Base-by-base conservation (phyloP, 2,888 invertebrate genomes). In the Hymenopus coronatus region DNA sequence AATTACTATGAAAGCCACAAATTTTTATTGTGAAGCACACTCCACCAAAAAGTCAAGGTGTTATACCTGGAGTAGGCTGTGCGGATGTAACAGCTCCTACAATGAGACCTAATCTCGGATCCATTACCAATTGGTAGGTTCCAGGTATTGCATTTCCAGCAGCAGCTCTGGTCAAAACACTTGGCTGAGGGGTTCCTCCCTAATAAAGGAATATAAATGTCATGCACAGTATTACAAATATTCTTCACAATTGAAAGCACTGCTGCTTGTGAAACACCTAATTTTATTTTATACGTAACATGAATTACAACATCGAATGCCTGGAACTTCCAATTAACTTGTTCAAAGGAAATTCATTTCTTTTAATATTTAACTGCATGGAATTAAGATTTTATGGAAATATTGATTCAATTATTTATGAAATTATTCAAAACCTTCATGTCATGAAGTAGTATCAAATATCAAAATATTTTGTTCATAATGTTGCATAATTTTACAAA, bases 121-220 rank as follows among this genome's bases (percentile, higher is more conserved):
- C 94, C 93, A 95, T 94, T 3, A 95, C 94, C 54, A 95, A 92
- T 90, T 94, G 94, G 91, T 93, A 93, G 86, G 93, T 93, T 54
- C 92, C 92, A 91, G 82, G 46, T 27, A 87, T 9, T 14, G 84
- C 82, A 54, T 46, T 82, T 25, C 82, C 82, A 88, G 87, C 70
- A 82, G 88, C 54, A 70, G 88, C 88, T 28, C 88, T 89, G 28
- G 84, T 88, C 33, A 87, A 28, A n/a, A 89, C 89, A 46, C 87
- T 83, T 86, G 15, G 20, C 88, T 88, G 88, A 85, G 87, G 30
- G 20, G 87, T 33, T 28, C 84, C 84, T 82, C 85, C 54, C 15
- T 70, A 88, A 88, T 30, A 81, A n/a, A 86, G 54, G 28, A 88
- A 89, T 86, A 15, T 25, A 40, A 89, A 81, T 82, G 15, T 30